Conservation (phyloP, 2,888 invertebrate genomes). For the Philonicus albiceps region DNA sequence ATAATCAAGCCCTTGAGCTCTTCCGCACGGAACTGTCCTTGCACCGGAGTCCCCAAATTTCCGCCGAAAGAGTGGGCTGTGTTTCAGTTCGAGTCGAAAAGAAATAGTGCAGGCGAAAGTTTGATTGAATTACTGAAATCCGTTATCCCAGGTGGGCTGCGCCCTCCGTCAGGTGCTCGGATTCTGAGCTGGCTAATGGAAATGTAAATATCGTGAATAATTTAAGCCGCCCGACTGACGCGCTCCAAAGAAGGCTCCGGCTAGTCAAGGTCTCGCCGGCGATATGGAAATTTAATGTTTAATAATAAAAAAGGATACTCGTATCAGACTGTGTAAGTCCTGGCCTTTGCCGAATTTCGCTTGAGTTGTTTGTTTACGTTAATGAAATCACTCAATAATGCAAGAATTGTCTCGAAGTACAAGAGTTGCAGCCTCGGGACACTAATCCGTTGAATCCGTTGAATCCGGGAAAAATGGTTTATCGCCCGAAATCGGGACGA, state of each 20-base stretch:
- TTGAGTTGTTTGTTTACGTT: constrained; percentile 13
- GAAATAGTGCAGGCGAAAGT: background rate
- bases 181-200: constrained; percentile 42
- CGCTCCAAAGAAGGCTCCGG: background rate
- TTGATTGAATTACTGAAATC: constrained; percentile 14
- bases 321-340: constrained; percentile 26
- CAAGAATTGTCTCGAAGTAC: background rate
- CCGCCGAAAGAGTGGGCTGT: background rate
- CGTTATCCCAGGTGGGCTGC: background rate
- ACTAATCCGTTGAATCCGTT: background rate
- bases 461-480: no score
- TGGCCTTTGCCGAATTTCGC: background rate
- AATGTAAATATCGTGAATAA: constrained; percentile 46
- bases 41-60: background rate
- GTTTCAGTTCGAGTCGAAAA: background rate
- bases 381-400: constrained; percentile 14
- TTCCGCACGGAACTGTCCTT: background rate
- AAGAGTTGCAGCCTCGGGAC: background rate
- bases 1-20: background rate
- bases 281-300: constrained; percentile 46
- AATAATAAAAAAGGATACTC: constrained; percentile 44
- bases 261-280: constrained; percentile 24
- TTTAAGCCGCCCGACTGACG: constrained; percentile 23
- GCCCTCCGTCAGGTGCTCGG: background rate
- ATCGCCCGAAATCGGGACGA: background rate